Conservation (phyloP, 2,888 invertebrate genomes). For the Neocrepidodera transversa region DNA sequence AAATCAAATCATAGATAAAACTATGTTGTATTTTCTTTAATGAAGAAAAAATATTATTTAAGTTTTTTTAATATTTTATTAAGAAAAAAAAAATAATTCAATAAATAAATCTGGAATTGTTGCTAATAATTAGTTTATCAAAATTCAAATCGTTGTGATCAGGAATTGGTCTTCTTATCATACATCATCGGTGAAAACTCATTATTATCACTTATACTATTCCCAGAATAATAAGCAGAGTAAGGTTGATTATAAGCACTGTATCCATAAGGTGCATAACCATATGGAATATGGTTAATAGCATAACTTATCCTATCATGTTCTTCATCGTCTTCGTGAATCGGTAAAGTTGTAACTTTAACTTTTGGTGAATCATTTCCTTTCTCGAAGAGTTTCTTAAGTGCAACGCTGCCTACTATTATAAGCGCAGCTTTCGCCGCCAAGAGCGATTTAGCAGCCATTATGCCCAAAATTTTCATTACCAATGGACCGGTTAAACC, state of each 20-base stretch:
- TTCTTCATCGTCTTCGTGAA: constrained; percentile 52
- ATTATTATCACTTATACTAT: constrained; percentile 17
- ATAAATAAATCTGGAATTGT: too few species aligned
- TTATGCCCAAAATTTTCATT: constrained; percentile 72
- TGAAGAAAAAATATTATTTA: too few species aligned
- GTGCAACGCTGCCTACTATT: constrained; percentile 73
- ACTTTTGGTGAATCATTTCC: constrained; percentile 71
- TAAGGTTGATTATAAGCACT: constrained; percentile 31
- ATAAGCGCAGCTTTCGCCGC: constrained; percentile 77
- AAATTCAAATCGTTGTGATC: too few species aligned
- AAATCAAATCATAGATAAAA: too few species aligned
- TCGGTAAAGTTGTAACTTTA: constrained; percentile 68
- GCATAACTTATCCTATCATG: constrained; percentile 48
- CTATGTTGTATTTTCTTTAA: too few species aligned
- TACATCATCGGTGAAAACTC: constrained; percentile 33
- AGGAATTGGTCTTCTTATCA: constrained; percentile 19
- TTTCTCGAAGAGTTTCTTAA: constrained; percentile 76
- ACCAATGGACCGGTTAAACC: constrained; percentile 75
- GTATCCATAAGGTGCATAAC: constrained; percentile 31
- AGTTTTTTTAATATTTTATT: too few species aligned
- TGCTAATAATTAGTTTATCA: too few species aligned
- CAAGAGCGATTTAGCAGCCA: constrained; percentile 75
- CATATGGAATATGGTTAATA: constrained; percentile 34
- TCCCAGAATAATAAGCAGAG: constrained; percentile 32
- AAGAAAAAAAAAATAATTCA: too few species aligned